Percentiles rank a stretch among this genome's conserved stretches.
Conservation (phyloP, 2,888 invertebrate genomes). For the Coelinius sp. region DNA sequence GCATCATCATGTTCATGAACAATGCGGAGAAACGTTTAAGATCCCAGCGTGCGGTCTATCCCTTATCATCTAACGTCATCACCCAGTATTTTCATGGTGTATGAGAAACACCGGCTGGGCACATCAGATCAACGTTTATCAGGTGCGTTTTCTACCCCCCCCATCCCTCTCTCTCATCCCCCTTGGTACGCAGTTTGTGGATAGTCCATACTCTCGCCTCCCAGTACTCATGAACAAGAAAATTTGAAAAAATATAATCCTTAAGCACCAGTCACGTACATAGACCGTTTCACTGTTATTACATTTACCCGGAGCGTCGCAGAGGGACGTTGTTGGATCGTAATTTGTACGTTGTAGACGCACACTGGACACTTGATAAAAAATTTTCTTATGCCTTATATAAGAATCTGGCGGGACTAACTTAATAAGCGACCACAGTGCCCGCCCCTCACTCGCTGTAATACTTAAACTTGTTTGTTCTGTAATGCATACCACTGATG, state of each 20-base stretch:
- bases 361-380: constrained; percentile 42
- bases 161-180: neutral
- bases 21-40: constrained; percentile 34
- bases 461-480: neutral
- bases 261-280: constrained; percentile 63
- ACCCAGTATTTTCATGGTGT: constrained; percentile 14
- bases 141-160: constrained; percentile 17
- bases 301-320: constrained; percentile 56
- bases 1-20: neutral
- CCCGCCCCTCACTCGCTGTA: constrained; percentile 2
- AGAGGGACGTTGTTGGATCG: constrained; percentile 48
- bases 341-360: constrained; percentile 59
- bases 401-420: constrained; percentile 58
- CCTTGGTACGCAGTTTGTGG: neutral
- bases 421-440: constrained; percentile 61
- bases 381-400: constrained; percentile 1
- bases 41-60: constrained; percentile 45
- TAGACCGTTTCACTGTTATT: constrained; percentile 64
- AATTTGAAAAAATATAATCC: constrained; percentile 40
- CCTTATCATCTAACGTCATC: constrained; percentile 43
- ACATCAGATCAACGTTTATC: constrained; percentile 17
- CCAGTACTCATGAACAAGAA: neutral
- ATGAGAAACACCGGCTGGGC: constrained; percentile 24
- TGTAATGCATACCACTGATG: constrained; percentile 18
- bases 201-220: neutral